These are phyloP conservation scores for Forpus xanthops DNA, from an alignment of 2,797 vertebrate genomes.

Conservation along the genomic window DNA sequence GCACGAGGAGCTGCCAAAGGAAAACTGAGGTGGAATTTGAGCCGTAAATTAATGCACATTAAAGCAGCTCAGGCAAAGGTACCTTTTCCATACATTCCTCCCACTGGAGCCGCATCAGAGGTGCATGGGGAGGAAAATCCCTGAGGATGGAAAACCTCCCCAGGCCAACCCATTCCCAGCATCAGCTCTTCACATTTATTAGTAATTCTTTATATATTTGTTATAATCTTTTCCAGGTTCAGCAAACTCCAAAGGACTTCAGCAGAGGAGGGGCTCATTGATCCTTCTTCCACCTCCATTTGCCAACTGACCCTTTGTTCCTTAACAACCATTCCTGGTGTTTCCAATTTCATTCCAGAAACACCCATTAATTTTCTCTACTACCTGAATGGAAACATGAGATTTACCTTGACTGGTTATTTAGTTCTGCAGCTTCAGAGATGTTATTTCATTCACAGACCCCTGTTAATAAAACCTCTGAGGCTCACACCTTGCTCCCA, in stretches of 20 bases:
- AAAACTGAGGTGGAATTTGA: neutral
- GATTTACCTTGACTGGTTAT: neutral
- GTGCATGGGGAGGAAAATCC: rapidly evolving
- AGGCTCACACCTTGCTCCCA: neutral
- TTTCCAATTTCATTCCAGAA: neutral
- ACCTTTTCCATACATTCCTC: neutral
- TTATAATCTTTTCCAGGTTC: neutral
- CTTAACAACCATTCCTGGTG: neutral
- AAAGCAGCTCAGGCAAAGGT: neutral
- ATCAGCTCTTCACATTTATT: neutral
- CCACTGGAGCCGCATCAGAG: rapidly evolving
- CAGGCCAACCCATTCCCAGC: neutral
- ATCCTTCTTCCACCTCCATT: neutral
- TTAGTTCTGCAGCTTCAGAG: neutral
- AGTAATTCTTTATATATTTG: neutral
- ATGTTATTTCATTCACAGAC: neutral
- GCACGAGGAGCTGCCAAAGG: neutral
- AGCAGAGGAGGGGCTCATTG: rapidly evolving
- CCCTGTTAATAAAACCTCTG: rapidly evolving
- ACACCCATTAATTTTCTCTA: neutral
- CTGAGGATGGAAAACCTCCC: rapidly evolving
- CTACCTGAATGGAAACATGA: rapidly evolving
- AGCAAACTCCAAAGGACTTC: neutral
- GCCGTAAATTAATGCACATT: rapidly evolving
- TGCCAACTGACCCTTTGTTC: neutral